Evolutionary conservation across 2,888 invertebrate species (phyloP), one percentile per base, ranked within the genome.

Genomic region (Petrolisthes cinctipes): DNA sequence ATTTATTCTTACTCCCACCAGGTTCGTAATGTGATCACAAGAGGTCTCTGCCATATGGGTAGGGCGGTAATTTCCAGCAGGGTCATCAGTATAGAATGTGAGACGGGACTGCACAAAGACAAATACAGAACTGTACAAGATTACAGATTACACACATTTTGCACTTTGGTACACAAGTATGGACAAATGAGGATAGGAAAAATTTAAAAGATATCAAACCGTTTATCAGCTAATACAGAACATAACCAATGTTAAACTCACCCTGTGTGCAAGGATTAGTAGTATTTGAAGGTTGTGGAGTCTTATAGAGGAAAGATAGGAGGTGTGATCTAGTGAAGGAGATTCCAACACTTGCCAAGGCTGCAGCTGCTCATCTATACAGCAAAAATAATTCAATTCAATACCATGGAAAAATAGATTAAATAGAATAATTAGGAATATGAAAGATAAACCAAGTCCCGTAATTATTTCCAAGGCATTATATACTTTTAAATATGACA

Each of bases 51-150:
- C 53, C 11, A 66, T 73, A 56, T 81, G 80, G 53, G 57, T 66
- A 1, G 79, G 53, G 11, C 57, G 17, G 56, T 88, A 88, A n/a
- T 84, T 83, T 20, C 75, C 84, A 11, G 83, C 71, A 9, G 81
- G 20, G 51, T 88, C 84, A 37, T 88, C 87, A 6, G 81, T 75
- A 80, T 88, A 88, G 73, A 86, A 82, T 5, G 61, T 75, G 51
- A 86, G 54, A 11, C n/a, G 56, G 7, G 20, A n/a, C 86, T 86
- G 61, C 7, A 54, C 11, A 79, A 23, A 9, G 9, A 54, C 23
- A 75, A 20, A 9, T 51, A 14, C 7, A 14, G 37, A 37, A 37
- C 37, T 37, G 37, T 37, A 37, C 2, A 37, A 37, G 37, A 37
- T 37, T 37, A 37, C 37, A 37, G 37, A 37, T 37, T 37, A 37